These are phyloP conservation scores for Catharus minimus DNA, from an alignment of 2,113 vertebrate genomes.

Conservation along the genomic window DNA sequence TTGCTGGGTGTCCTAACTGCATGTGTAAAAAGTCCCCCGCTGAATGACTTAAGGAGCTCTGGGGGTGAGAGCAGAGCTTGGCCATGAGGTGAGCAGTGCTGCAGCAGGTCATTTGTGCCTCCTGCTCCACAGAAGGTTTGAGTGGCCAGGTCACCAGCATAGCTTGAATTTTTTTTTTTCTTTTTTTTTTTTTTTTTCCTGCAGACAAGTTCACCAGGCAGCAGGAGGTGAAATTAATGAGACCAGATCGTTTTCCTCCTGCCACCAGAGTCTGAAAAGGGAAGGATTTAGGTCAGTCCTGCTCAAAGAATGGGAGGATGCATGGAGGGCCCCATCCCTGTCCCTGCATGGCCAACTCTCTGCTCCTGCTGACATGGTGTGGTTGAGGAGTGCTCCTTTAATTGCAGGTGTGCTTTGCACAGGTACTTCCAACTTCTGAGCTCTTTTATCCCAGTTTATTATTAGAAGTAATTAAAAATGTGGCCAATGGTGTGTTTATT, in stretches of 20 bases:
- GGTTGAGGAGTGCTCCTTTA: background rate
- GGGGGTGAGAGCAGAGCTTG: background rate
- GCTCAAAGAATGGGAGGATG: background rate
- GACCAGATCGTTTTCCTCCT: background rate
- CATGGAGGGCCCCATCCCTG: background rate
- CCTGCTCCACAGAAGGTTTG: background rate
- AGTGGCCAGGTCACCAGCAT: background rate
- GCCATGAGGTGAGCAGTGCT: background rate
- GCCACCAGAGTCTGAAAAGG: background rate
- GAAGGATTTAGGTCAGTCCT: slow-evolving; percentile 24
- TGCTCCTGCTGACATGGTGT: background rate
- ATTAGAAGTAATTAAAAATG: background rate
- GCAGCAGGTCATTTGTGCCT: background rate
- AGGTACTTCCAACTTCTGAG: background rate
- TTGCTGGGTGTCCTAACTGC: background rate
- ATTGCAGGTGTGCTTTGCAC: background rate
- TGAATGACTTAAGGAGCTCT: background rate
- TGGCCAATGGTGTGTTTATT: background rate
- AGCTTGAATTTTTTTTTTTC: background rate
- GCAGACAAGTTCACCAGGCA: background rate
- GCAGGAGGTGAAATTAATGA: slow-evolving; percentile 43
- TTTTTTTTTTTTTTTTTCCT: background rate
- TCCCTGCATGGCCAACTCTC: background rate
- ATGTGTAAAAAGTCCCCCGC: background rate
- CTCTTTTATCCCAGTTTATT: background rate